phyloP scores from a whole-genome alignment of 1,140 invertebrate genomes.

The Penaeus japonicus region DNA sequence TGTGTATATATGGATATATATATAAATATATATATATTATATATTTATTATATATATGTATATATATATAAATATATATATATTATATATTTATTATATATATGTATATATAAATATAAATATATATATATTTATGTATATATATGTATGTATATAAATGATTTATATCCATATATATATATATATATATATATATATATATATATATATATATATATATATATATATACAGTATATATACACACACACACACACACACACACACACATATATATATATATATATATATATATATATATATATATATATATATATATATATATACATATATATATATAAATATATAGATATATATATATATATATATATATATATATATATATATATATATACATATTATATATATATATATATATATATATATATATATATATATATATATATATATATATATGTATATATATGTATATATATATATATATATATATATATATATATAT shows the following conservation, averaged over 20 bases:
- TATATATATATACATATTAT: background rate
- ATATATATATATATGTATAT: no score
- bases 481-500: no score
- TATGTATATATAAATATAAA: constrained; percentile 4
- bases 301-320: constrained; percentile 30
- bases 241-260: no score
- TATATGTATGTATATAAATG: constrained; percentile 21
- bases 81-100: background rate
- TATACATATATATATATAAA: constrained; percentile 29
- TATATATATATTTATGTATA: constrained; percentile 10
- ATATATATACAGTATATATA: constrained; percentile 6
- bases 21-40: background rate
- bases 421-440: no score
- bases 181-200: constrained; percentile 17
- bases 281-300: constrained; percentile 12
- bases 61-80: background rate
- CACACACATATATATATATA: background rate
- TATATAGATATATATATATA: constrained; percentile 32
- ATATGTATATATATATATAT: no score
- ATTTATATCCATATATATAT: constrained; percentile 18
- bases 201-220: constrained; percentile 10
- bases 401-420: no score
- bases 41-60: background rate
- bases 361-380: constrained; percentile 23
- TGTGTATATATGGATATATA: background rate